These are phyloP conservation scores for Cactoblastis cactorum DNA, from an alignment of 2,888 invertebrate species.

Conservation along the genomic window DNA sequence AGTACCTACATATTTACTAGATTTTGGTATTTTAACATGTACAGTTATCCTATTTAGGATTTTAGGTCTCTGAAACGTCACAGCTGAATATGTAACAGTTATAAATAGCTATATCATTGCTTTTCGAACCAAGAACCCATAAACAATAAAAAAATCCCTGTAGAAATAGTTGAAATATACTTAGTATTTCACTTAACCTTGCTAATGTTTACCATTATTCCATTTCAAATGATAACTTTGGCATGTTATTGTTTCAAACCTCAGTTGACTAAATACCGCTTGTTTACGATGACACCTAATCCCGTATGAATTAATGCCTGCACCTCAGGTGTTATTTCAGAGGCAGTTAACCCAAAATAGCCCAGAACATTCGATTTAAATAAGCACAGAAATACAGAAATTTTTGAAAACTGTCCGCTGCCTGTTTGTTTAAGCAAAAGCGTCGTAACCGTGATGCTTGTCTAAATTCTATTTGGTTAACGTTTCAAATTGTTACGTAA, in stretches of 20 bases:
- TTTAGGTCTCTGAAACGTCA: too few relatives aligned
- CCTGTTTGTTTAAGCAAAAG: constrained; percentile 75
- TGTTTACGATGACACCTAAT: constrained; percentile 79
- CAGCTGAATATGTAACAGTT: too few relatives aligned
- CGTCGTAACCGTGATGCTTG: constrained; percentile 33
- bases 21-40: too few relatives aligned
- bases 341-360: constrained; percentile 74
- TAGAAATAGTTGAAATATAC: too few relatives aligned
- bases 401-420: constrained; percentile 62
- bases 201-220: constrained; percentile 16
- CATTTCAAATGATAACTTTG: constrained; percentile 50
- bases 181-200: too few relatives aligned
- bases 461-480: constrained; percentile 24
- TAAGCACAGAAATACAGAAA: constrained; percentile 76
- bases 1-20: too few relatives aligned
- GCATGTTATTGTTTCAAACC: constrained; percentile 71
- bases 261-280: constrained; percentile 76
- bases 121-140: too few relatives aligned
- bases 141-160: too few relatives aligned
- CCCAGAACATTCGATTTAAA: constrained; percentile 73
- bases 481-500: constrained; percentile 29
- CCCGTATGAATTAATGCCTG: constrained; percentile 75
- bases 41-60: too few relatives aligned
- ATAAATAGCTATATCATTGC: too few relatives aligned
- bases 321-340: constrained; percentile 71